Evolutionary conservation across 1,140 invertebrate genomes (phyloP).

Genomic region (Colletes gigas): DNA sequence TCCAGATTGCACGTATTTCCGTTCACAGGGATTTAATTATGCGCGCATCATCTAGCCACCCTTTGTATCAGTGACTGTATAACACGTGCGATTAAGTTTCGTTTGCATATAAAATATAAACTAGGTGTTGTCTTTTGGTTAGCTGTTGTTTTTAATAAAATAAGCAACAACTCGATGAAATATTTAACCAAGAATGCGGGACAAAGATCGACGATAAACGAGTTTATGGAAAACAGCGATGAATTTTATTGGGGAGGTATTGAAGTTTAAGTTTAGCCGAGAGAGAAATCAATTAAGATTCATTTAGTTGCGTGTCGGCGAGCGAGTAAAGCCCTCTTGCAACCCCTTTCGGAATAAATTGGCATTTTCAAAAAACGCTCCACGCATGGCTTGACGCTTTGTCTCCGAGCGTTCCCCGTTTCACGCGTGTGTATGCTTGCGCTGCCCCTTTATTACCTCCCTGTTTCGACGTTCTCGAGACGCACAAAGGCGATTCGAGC

Average conservation of each 20-base stretch:
- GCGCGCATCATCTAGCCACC: slow-evolving; percentile 29
- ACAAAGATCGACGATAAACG: not conserved
- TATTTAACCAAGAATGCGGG: no score
- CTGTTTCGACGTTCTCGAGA: slow-evolving; percentile 30
- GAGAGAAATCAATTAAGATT: slow-evolving; percentile 36
- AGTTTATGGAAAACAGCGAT: not conserved
- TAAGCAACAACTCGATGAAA: not conserved
- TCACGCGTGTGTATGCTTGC: slow-evolving; percentile 35
- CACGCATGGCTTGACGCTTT: slow-evolving; percentile 65
- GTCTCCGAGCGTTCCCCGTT: slow-evolving; percentile 60
- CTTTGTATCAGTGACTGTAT: slow-evolving; percentile 25
- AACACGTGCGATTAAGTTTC: slow-evolving; percentile 57
- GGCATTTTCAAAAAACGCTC: slow-evolving; percentile 71
- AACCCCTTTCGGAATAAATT: slow-evolving; percentile 65
- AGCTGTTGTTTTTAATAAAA: not conserved
- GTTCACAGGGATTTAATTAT: slow-evolving; percentile 48
- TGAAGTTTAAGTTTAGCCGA: not conserved
- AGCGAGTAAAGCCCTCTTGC: slow-evolving; percentile 17
- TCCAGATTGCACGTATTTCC: slow-evolving; percentile 44
- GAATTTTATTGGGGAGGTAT: not conserved
- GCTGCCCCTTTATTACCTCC: slow-evolving; percentile 52
- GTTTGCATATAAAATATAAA: slow-evolving; percentile 54
- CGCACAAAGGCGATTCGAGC: slow-evolving; percentile 49
- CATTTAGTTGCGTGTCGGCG: slow-evolving; percentile 33
- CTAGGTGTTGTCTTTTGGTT: slow-evolving; percentile 20